A percentile compares a stretch with the other conserved stretches of the same genome.
phyloP scores from a whole-genome alignment of 2,888 invertebrate genomes.

The Drosophila nr. medialis region DNA sequence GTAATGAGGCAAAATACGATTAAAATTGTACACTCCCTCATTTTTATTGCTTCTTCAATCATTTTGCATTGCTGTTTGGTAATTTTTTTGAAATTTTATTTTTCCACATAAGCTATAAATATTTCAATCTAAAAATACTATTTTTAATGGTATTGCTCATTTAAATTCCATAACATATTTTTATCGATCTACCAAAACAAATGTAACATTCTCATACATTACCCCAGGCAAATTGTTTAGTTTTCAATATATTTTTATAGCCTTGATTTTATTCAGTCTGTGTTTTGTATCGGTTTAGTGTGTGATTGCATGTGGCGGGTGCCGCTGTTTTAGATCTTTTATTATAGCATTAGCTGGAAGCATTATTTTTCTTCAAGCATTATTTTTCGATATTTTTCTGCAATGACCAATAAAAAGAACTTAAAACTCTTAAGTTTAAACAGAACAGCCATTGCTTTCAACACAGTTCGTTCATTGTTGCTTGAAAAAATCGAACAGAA shows the following conservation, averaged over 20 bases:
- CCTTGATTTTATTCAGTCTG: conserved; percentile 41
- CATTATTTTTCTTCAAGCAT: conserved; percentile 58
- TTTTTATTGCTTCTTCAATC: no score
- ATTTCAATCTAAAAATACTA: not conserved
- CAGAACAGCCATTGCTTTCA: conserved; percentile 74
- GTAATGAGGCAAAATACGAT: not conserved
- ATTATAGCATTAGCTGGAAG: conserved; percentile 55
- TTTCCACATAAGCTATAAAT: not conserved
- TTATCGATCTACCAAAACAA: conserved; percentile 29
- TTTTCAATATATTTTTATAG: conserved; percentile 40
- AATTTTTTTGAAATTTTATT: not conserved
- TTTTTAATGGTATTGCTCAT: conserved; percentile 19
- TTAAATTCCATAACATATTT: conserved; percentile 40
- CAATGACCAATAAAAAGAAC: conserved; percentile 68
- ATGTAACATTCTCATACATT: conserved; percentile 22
- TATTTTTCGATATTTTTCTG: conserved; percentile 53
- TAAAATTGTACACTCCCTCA: not conserved
- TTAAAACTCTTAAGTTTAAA: conserved; percentile 61
- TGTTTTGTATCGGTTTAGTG: conserved; percentile 46
- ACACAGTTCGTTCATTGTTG: conserved; percentile 56
- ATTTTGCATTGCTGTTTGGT: not conserved
- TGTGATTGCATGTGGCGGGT: conserved; percentile 64
- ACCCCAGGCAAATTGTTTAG: conserved; percentile 37
- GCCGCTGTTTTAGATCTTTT: conserved; percentile 52
- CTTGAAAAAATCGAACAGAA: conserved; percentile 38